Evolutionary conservation across 2,113 vertebrate genomes (phyloP).

Genomic region (Hypocryptadius cinnamomeus): DNA sequence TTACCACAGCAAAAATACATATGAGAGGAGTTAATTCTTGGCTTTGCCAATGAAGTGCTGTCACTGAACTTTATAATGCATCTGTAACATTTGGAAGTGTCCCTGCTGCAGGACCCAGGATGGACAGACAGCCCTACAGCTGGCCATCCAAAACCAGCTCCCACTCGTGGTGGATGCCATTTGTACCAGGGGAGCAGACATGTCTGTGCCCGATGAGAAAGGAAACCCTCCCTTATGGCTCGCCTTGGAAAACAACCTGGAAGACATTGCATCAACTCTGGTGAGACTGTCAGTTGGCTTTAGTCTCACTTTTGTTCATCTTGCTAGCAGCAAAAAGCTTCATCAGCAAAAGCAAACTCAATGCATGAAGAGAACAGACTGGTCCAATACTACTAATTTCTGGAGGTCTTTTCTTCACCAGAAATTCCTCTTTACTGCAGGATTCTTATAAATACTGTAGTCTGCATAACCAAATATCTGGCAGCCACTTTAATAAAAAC

Average conservation of each 20-base stretch:
- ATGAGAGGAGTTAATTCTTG: not conserved
- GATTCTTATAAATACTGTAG: not conserved
- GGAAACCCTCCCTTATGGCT: constrained; percentile 94
- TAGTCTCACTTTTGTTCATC: not conserved
- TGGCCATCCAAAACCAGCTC: constrained; percentile 94
- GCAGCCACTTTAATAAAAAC: not conserved
- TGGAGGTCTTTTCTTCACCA: not conserved
- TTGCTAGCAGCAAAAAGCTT: not conserved
- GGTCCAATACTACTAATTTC: not conserved
- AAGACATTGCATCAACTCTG: constrained; percentile 97
- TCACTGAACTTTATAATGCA: not conserved
- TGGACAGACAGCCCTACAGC: constrained; percentile 88
- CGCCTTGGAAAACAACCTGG: constrained; percentile 83
- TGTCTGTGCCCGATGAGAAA: constrained; percentile 91
- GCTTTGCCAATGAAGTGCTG: not conserved
- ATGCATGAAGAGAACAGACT: not conserved
- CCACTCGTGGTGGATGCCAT: constrained; percentile 96
- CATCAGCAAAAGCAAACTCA: not conserved
- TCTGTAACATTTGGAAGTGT: not conserved
- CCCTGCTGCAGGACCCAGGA: constrained; percentile 81
- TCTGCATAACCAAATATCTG: not conserved
- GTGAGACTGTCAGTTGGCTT: constrained; percentile 65
- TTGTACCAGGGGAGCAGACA: constrained; percentile 94
- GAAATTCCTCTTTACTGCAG: not conserved
- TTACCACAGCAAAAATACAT: not conserved